Evolutionary conservation across 1,140 invertebrate species (phyloP), one percentile per base, ranked within the genome.

Genomic region (Heliconius hermathena): DNA sequence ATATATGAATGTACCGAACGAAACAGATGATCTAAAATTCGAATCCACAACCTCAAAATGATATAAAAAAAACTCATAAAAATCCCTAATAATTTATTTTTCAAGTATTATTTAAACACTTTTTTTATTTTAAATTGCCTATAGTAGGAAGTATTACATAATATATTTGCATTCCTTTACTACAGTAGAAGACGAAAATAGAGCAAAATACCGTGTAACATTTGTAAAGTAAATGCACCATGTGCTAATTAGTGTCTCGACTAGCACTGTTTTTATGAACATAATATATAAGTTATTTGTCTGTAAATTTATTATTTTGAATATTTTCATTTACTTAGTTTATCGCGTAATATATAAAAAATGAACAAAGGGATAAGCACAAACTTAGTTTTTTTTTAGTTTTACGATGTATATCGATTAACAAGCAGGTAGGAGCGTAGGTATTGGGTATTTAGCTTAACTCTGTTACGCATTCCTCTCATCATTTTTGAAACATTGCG

Each of bases 181-280:
- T 66, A 29, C 60, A 66, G 60, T 22, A 22, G 8, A 57, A 57
- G n/a, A 57, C n/a, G 49, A 66, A 66, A 66, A 66, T 66, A 66
- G 60, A 29, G 11, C 60, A 66, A 66, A 66, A 66, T 29, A 26
- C 22, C 13, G 54, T 22, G n/a, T 22, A 57, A 57, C 54, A 57
- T 57, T 57, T 57, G 22, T 66, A 66, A 66, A 66, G 22, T 66
- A 66, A 26, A 66, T 29, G 22, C 60, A 66, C 11, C 60, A 66
- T 29, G 60, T 22, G 60, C 60, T 66, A 66, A 66, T 66, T 66
- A 66, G 60, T 66, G 60, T 66, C 60, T 29, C 22, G 11, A 66
- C 26, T 66, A 66, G n/a, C 54, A 57, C 54, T 57, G 54, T 57
- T 22, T 57, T 57, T 57, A 57, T 22, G 54, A 57, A n/a, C 54